Conservation (phyloP, 2,888 invertebrate species). For the Cantharis flavilabris region DNA sequence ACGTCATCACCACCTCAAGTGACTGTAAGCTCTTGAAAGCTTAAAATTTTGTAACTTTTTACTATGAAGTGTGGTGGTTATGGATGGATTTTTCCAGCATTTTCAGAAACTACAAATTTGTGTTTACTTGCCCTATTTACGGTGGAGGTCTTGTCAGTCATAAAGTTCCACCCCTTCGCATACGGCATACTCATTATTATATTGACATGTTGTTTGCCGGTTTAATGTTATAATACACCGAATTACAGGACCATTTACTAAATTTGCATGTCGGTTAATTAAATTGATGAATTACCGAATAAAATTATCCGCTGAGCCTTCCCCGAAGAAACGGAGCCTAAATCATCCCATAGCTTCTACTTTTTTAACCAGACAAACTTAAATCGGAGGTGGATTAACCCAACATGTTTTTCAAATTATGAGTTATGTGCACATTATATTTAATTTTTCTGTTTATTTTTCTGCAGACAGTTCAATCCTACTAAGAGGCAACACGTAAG, state of each 20-base stretch:
- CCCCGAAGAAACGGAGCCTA: background rate
- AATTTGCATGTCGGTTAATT: background rate
- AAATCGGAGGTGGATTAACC: too few relatives aligned
- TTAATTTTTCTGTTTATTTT: background rate
- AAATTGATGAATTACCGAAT: too few relatives aligned
- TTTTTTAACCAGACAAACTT: too few relatives aligned
- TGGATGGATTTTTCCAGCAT: background rate
- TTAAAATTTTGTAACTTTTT: background rate
- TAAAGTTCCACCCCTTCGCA: background rate
- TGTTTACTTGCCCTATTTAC: background rate
- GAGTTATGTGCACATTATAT: too few relatives aligned
- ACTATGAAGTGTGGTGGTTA: background rate
- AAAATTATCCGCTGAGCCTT: too few relatives aligned
- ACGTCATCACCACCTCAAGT: background rate
- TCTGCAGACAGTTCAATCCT: background rate
- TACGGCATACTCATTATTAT: background rate
- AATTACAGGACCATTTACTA: background rate
- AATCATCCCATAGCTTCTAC: background rate
- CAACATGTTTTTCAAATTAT: too few relatives aligned
- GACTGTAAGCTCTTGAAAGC: background rate
- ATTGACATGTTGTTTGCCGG: background rate
- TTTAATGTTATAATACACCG: background rate
- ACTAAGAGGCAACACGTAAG: background rate
- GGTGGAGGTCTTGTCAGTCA: background rate
- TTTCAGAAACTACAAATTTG: background rate